phyloP scores from a whole-genome alignment of 2,888 invertebrate species.

The Sclerodermus sp. region DNA sequence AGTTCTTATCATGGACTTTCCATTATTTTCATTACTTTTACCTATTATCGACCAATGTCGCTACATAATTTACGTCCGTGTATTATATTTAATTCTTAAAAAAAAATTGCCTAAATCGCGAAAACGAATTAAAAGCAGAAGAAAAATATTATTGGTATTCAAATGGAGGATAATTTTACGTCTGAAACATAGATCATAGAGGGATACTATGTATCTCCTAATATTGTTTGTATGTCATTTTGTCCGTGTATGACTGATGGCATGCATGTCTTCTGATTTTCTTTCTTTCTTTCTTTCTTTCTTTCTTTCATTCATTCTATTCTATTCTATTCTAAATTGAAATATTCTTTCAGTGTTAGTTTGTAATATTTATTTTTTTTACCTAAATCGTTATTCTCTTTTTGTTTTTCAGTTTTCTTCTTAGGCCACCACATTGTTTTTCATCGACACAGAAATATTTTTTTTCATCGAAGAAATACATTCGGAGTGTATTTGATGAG shows the following conservation, averaged over 20 bases:
- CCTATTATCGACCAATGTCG: neutral
- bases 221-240: constrained; percentile 41
- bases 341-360: too few species aligned
- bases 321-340: neutral
- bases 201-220: constrained; percentile 36
- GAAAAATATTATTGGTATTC: constrained; percentile 56
- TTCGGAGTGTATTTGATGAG: too few species aligned
- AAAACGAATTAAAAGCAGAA: constrained; percentile 15
- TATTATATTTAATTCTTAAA: neutral
- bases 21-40: constrained; percentile 43
- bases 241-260: constrained; percentile 38
- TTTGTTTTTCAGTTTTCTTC: constrained; percentile 16
- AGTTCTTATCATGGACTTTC: constrained; percentile 43
- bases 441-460: too few species aligned
- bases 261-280: constrained; percentile 27
- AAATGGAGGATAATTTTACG: constrained; percentile 51
- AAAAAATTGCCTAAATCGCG: neutral
- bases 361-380: constrained; percentile 6
- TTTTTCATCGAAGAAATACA: too few species aligned
- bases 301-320: constrained; percentile 11
- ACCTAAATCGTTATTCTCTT: constrained; percentile 2
- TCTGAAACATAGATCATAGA: constrained; percentile 38
- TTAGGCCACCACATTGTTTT: too few species aligned
- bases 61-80: neutral
- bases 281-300: constrained; percentile 29